Evolutionary conservation across 2,113 vertebrate species (phyloP), one percentile per base, ranked within the genome.

Genomic region (Coregonus clupeaformis): DNA sequence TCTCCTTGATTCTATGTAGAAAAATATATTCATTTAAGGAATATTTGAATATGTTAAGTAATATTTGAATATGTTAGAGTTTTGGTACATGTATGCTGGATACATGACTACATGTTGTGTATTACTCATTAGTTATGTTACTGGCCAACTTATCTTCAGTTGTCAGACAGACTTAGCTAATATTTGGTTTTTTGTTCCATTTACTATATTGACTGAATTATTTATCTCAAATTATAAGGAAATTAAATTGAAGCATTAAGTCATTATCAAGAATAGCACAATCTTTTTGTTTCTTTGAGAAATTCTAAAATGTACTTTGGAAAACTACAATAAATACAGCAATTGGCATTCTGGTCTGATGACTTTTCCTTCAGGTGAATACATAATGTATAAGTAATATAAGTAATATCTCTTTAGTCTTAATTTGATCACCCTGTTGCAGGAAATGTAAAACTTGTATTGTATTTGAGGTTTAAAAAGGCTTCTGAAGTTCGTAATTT

Each of bases 251-350:
- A 22, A n/a, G 16, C 20, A 55, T 55, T 55, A 5, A 55, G 20
- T 18, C 18, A 55, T 55, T 55, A 6, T 55, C 16, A 18, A 55
- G 20, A 55, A 20, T 18, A 20, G 52, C 52, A 18, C 18, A 4
- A 20, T 59, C 7, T 24, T 20, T 60, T 22, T 60, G 6, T 60
- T 60, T 60, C 57, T 60, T 60, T 60, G 3, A 60, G 16, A 60
- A 65, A 22, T 3, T 65, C 20, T 11, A 1, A 63, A 14, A 30
- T 20, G 60, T 29, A 65, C 4, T 52, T n/a, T 55, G 45, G 24
- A 70, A 55, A 24, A 80, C 12, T 6, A 0, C 22, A 89, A 85
- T 86, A 87, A 89, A 87, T 74, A 2, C 60, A 30, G 20, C 78
- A 73, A 69, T 22, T 68, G 14, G 24, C 47, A 64, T 59, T 22